Percentiles rank a stretch among this genome's conserved stretches.
These are phyloP conservation scores for Xenentodon cancila DNA, from an alignment of 2,797 vertebrate genomes.

Conservation along the genomic window DNA sequence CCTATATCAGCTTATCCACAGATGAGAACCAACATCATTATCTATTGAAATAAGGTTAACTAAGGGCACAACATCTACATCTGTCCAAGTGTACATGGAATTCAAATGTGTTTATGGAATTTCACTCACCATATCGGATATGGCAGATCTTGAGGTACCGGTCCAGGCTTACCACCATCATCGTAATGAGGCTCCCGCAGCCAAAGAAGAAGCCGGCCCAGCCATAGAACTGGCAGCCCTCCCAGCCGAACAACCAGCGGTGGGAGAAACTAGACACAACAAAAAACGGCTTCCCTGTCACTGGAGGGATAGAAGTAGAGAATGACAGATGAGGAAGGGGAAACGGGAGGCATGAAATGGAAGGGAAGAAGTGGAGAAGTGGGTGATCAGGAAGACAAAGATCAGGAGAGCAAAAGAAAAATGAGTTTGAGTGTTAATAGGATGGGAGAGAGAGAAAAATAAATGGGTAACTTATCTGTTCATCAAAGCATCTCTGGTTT, in stretches of 20 bases:
- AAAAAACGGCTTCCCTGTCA: conserved; percentile 93
- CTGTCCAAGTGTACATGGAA: too few relatives aligned
- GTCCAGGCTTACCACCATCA: conserved; percentile 94
- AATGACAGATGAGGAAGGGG: neutral
- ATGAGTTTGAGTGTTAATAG: conserved; percentile 1
- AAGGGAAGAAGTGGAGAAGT: too few relatives aligned
- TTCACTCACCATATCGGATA: conserved; percentile 87
- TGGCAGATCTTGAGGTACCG: conserved; percentile 97
- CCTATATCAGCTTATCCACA: too few relatives aligned
- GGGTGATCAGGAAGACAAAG: too few relatives aligned
- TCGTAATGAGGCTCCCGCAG: conserved; percentile 93
- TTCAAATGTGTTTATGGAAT: conserved; percentile 3
- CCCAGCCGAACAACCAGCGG: conserved; percentile 95
- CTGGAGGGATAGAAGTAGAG: conserved; percentile 62
- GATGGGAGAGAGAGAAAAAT: neutral
- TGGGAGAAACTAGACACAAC: conserved; percentile 91
- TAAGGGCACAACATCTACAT: too few relatives aligned
- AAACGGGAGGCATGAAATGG: neutral
- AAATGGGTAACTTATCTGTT: too few relatives aligned
- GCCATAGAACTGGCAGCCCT: conserved; percentile 91
- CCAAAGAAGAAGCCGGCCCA: conserved; percentile 98
- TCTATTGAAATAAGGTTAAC: too few relatives aligned
- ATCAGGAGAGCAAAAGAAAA: neutral
- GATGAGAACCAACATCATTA: too few relatives aligned
- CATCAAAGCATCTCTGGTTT: too few relatives aligned